These are phyloP conservation scores for Australoheros facetus DNA, from an alignment of 2,797 vertebrate genomes.

Conservation along the genomic window DNA sequence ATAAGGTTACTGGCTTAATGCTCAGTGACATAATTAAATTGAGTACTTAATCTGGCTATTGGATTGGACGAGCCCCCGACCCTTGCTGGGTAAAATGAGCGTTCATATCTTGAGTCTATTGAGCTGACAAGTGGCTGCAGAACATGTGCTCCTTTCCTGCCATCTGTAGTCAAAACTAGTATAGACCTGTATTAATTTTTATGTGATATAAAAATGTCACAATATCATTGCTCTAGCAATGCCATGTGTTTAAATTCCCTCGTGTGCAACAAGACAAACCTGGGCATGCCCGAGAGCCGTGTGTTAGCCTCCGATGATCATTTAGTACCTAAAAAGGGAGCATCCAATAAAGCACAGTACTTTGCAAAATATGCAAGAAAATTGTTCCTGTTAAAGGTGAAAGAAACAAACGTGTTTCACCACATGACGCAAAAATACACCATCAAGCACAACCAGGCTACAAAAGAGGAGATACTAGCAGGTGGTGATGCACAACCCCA, in stretches of 20 bases:
- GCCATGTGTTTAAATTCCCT: too few relatives aligned
- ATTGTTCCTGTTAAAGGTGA: not conserved
- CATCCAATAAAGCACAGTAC: rapidly evolving
- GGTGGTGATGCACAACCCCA: rapidly evolving
- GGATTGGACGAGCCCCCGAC: constrained; percentile 23
- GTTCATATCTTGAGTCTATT: constrained; percentile 14
- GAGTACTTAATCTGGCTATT: constrained; percentile 66
- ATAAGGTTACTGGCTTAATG: constrained; percentile 68
- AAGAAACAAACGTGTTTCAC: not conserved
- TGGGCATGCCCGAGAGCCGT: not conserved
- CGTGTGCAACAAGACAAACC: too few relatives aligned
- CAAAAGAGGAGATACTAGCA: not conserved
- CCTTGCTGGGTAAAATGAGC: constrained; percentile 19
- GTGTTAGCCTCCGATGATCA: not conserved
- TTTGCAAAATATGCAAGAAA: not conserved
- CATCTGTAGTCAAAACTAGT: not conserved
- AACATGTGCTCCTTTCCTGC: not conserved
- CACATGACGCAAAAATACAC: not conserved
- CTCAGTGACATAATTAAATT: constrained; percentile 71
- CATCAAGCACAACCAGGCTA: not conserved
- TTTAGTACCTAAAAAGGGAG: not conserved
- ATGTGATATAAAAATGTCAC: too few relatives aligned
- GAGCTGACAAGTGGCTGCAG: not conserved
- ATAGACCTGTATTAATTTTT: too few relatives aligned
- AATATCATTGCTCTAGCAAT: too few relatives aligned